Percentiles rank a stretch among this genome's conserved stretches.
phyloP scores from a whole-genome alignment of 2,797 vertebrate species.

The Capromys pilorides region DNA sequence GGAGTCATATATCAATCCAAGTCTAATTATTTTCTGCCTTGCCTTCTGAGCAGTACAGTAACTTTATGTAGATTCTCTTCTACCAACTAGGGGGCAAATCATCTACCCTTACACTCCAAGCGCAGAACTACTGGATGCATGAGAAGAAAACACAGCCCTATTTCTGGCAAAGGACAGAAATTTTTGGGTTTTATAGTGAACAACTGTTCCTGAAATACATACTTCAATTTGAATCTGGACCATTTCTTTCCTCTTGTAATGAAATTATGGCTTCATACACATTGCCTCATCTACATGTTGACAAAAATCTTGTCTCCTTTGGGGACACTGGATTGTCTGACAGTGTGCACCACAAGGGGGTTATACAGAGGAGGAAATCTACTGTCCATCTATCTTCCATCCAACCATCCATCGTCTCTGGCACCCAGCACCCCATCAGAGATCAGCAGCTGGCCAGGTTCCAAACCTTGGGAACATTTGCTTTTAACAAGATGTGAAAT shows the following conservation, averaged over 20 bases:
- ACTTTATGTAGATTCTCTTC: background rate
- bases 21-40: background rate
- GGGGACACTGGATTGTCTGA: background rate
- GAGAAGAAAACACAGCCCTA: background rate
- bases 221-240: background rate
- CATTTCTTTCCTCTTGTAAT: background rate
- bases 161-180: accelerated
- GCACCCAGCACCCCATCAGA: background rate
- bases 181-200: background rate
- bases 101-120: background rate
- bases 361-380: background rate
- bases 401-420: background rate
- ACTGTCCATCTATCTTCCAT: background rate
- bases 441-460: background rate
- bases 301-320: background rate
- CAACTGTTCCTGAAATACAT: background rate
- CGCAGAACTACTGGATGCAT: accelerated
- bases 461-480: background rate
- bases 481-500: background rate
- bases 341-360: background rate
- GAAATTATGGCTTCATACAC: background rate
- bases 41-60: background rate
- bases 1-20: accelerated
- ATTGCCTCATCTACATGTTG: background rate
- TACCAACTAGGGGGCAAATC: background rate